Percentiles rank a stretch among this genome's conserved stretches.
Evolutionary conservation across 2,888 invertebrate genomes (phyloP).

Genomic region (Apamea crenata): DNA sequence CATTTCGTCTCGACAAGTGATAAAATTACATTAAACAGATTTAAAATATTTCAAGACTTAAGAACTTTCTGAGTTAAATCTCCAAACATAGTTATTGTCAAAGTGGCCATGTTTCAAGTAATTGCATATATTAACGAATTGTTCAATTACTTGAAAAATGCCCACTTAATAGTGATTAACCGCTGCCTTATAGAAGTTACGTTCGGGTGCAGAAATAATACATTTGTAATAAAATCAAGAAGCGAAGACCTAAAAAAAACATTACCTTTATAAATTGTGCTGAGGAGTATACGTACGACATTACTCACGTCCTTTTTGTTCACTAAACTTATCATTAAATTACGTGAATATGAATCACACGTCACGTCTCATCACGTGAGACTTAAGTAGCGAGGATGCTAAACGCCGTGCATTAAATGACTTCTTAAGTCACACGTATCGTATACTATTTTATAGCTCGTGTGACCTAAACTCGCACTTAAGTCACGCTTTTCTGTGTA

Average conservation of each 20-base stretch:
- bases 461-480: too few relatives aligned
- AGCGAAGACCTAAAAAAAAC: background rate
- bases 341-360: background rate
- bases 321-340: background rate
- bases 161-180: slow-evolving; percentile 21
- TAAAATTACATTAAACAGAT: background rate
- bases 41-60: background rate
- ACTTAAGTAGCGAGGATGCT: too few relatives aligned
- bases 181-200: slow-evolving; percentile 56
- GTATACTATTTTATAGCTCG: too few relatives aligned
- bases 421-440: background rate
- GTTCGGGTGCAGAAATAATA: slow-evolving; percentile 50
- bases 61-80: slow-evolving; percentile 28
- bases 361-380: too few relatives aligned
- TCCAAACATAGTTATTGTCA: background rate
- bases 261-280: background rate
- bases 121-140: background rate
- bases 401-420: too few relatives aligned
- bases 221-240: background rate
- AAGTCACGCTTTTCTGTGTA: too few relatives aligned
- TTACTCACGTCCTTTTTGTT: background rate
- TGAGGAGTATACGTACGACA: background rate
- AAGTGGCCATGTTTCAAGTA: slow-evolving; percentile 10
- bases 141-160: background rate
- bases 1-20: background rate